These are phyloP conservation scores for Lethocerus indicus DNA, from an alignment of 1,140 invertebrate species.

Conservation along the genomic window DNA sequence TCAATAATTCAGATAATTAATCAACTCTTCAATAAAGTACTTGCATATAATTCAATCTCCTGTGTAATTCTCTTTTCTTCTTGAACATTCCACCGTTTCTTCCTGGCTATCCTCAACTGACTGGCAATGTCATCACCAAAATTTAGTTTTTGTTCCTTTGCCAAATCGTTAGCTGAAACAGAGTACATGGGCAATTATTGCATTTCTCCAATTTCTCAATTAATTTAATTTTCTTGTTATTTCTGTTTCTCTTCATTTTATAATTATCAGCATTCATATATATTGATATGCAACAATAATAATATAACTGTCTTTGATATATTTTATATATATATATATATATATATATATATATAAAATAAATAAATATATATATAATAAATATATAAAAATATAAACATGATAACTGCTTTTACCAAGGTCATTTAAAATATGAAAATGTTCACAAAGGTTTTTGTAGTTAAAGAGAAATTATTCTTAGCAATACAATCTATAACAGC, in stretches of 20 bases:
- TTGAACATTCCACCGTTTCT: slow-evolving; percentile 77
- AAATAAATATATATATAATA: not conserved
- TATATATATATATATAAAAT: not conserved
- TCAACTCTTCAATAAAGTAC: not conserved
- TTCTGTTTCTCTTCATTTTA: too few species aligned
- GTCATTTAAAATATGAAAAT: not conserved
- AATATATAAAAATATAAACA: slow-evolving; percentile 3
- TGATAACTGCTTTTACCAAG: not conserved
- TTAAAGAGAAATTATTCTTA: not conserved
- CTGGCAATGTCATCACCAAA: slow-evolving; percentile 96
- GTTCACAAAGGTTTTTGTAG: not conserved
- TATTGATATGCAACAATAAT: too few species aligned
- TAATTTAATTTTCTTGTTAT: too few species aligned
- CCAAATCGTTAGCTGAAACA: slow-evolving; percentile 70
- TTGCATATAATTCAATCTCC: slow-evolving; percentile 55
- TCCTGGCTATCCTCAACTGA: slow-evolving; percentile 71
- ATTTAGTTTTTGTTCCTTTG: slow-evolving; percentile 82
- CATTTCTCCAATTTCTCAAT: too few species aligned
- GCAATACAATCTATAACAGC: not conserved
- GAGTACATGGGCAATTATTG: slow-evolving; percentile 12
- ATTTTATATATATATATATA: not conserved
- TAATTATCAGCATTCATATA: too few species aligned
- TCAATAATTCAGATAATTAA: too few species aligned
- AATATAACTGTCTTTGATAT: too few species aligned
- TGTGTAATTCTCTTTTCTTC: slow-evolving; percentile 88